A percentile compares a stretch with the other conserved stretches of the same genome.
Conservation (phyloP, 2,888 invertebrate species). For the Schizaphis graminum region DNA sequence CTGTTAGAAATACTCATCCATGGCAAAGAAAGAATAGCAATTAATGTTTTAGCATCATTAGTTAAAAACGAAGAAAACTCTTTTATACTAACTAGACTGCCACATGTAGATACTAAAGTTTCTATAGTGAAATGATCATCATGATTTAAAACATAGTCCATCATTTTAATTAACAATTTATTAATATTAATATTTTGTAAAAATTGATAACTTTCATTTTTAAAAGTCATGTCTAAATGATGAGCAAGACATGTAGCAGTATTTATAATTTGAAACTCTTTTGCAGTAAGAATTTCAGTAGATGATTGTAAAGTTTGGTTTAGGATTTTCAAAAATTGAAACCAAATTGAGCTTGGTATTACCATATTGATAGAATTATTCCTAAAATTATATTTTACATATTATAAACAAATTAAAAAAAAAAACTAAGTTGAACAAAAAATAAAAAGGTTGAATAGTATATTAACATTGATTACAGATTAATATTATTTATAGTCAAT, state of each 20-base stretch:
- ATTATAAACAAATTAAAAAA: neutral
- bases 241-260: slow-evolving; percentile 18
- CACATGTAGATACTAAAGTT: slow-evolving; percentile 46
- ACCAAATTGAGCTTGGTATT: slow-evolving; percentile 43
- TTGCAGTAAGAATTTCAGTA: slow-evolving; percentile 18
- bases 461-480: neutral
- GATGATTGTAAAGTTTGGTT: slow-evolving; percentile 34
- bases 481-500: neutral
- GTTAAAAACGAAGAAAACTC: slow-evolving; percentile 36
- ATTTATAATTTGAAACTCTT: slow-evolving; percentile 48
- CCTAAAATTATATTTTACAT: slow-evolving; percentile 12
- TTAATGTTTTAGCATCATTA: slow-evolving; percentile 40
- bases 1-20: slow-evolving; percentile 37
- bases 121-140: slow-evolving; percentile 21
- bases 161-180: slow-evolving; percentile 51
- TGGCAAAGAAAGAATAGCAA: slow-evolving; percentile 51
- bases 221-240: slow-evolving; percentile 46
- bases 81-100: slow-evolving; percentile 30
- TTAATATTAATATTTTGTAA: slow-evolving; percentile 20
- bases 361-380: slow-evolving; percentile 23
- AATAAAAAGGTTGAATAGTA: neutral
- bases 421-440: neutral
- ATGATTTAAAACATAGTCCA: slow-evolving; percentile 34
- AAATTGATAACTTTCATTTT: slow-evolving; percentile 33
- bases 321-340: slow-evolving; percentile 17